Conservation (phyloP, 2,797 vertebrate genomes). For the Rhabdomys pumilio region DNA sequence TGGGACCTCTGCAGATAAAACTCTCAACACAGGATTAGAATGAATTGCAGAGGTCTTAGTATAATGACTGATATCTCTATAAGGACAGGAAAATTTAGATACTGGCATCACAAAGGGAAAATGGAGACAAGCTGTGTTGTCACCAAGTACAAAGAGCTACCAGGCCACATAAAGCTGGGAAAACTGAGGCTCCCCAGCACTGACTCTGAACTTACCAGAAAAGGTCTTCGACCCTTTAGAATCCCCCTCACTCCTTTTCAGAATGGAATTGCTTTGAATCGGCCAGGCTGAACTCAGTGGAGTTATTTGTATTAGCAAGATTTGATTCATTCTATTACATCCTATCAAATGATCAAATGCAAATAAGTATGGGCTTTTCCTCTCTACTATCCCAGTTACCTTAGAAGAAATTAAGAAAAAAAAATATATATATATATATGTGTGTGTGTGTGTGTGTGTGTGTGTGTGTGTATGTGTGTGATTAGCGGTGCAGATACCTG, state of each 20-base stretch:
- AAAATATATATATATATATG: background rate
- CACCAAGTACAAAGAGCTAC: background rate
- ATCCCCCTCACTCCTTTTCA: background rate
- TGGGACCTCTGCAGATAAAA: background rate
- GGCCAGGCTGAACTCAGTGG: background rate
- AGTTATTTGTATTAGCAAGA: conserved; percentile 19
- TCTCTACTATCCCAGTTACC: background rate
- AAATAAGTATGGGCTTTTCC: background rate
- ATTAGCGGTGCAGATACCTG: background rate
- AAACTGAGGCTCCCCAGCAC: background rate
- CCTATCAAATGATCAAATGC: conserved; percentile 34
- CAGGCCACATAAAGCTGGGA: background rate
- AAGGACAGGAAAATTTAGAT: background rate
- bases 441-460: too few relatives aligned
- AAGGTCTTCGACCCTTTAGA: background rate
- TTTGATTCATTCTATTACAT: background rate
- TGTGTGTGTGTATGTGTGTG: too few relatives aligned
- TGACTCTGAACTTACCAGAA: background rate
- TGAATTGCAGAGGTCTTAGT: too few relatives aligned
- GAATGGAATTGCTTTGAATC: background rate
- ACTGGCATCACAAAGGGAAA: background rate
- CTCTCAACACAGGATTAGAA: background rate
- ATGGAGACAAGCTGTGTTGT: background rate
- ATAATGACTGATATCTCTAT: background rate
- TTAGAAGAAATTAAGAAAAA: background rate